Base-by-base conservation (phyloP, 2,113 vertebrate species). In the Catharus fuscescens region DNA sequence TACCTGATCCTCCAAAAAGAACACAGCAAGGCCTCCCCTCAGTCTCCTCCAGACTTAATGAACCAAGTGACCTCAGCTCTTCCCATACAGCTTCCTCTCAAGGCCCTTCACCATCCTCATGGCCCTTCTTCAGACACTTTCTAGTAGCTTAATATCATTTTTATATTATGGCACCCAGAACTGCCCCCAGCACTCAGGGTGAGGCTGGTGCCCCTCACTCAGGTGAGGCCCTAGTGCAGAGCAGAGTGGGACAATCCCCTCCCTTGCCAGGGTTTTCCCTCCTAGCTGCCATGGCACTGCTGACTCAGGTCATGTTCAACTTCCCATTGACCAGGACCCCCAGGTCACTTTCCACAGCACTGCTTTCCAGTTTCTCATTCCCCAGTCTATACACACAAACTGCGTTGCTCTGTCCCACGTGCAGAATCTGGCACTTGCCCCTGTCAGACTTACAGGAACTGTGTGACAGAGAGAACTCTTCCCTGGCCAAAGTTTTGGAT, bases 291-390 rank as follows among this genome's bases (percentile, higher is more conserved):
- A 34, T 38, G 61, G 38, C 40, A 47, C 29, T 40, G 45, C 32
- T 61, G 70, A 0, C 19, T 45, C 25, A 9, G 48, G 48, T 25
- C 52, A 1, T 0, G 5, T 40, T 47, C 24, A 60, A 1, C 16
- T 26, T 21, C n/a, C 18, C 19, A 7, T 0, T 0, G 0, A 14
- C 32, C 38, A 45, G 45, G 38, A 53, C 0, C 2, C 10, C 0
- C 28, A 18, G 19, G 7, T 7, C 4, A 24, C 53, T 60, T 31
- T 26, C 23, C 1, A 0, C 1, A 1, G n/a, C 5, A 2, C 29
- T 34, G 47, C 61, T 76, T 2, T 40, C 25, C n/a, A 47, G 29
- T 1, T 0, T 31, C 61, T 14, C 25, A 14, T 54, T 53, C 14
- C 28, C 24, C n/a, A 26, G 17, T 12, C 45, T 40, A 4, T 13